Evolutionary conservation across 53 echinoderm and acorn worm genomes (phyloP), one percentile per base, ranked within the genome.

Genomic region (Astropecten irregularis): DNA sequence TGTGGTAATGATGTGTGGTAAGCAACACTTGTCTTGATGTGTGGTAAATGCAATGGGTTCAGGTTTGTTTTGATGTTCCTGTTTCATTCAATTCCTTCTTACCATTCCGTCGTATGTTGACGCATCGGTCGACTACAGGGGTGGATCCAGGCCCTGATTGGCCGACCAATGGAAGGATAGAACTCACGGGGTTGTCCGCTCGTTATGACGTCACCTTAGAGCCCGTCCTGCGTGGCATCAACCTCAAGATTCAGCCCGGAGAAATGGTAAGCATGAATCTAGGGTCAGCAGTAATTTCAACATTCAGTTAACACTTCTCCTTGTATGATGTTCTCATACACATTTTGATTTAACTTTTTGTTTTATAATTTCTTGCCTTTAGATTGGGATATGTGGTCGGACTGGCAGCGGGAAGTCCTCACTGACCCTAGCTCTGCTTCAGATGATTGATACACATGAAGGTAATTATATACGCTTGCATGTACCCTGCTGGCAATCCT

Each of bases 361-460:
- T n/a, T n/a, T n/a, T n/a, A n/a, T n/a, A n/a, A n/a, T n/a, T n/a
- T n/a, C n/a, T n/a, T n/a, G n/a, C n/a, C n/a, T 50, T 76, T 57
- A 89, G 89, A 67, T 89, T 66, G 89, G 89, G 28, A 89, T 89
- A 13, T 88, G 88, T 83, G 88, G 88, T 8, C 55, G 88, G 16
- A 88, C 88, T 40, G 88, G 88, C 6, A 88, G 89, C 49, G 89
- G 89, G 10, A 89, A 89, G 65, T 89, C 89, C 0, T 89, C 89
- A 33, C 49, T 89, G 47, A 73, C 83, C 5, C 53, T 89, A 27
- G 62, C 89, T 30, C 68, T 89, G 4, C 64, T 84, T 55, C 67
- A 83, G 67, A 40, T 83, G 33, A 68, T 83, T 27, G 83, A 83
- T 68, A 83, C 48, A 52, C 40, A 83, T 54, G 68, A 83, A 67